These are phyloP conservation scores for Brachymystax lenok DNA, from an alignment of 2,797 vertebrate genomes.

Conservation along the genomic window DNA sequence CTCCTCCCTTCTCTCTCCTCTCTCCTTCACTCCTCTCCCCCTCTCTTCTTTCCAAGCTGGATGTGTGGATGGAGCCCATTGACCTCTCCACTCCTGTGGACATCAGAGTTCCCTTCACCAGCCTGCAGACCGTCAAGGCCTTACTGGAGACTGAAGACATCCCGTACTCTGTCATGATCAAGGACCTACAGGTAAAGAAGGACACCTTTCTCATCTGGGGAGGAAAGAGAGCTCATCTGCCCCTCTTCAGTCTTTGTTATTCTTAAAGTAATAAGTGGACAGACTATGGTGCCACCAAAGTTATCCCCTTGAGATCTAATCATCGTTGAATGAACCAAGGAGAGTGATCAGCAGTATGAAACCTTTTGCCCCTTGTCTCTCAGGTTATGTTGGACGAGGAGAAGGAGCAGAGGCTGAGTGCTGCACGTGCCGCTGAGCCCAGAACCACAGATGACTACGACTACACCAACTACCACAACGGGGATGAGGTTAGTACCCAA, in stretches of 20 bases:
- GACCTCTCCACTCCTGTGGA: conserved; percentile 71
- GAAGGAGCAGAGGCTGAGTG: conserved; percentile 67
- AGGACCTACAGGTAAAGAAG: conserved; percentile 84
- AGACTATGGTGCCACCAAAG: neutral
- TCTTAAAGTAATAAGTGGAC: neutral
- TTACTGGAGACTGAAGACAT: conserved; percentile 79
- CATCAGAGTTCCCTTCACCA: conserved; percentile 81
- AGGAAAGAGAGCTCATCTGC: neutral
- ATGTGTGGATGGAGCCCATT: conserved; percentile 80
- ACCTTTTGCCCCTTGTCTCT: neutral
- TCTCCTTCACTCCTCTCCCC: neutral
- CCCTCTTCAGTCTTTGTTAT: neutral
- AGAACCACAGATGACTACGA: conserved; percentile 72
- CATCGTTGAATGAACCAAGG: neutral
- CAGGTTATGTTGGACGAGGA: conserved; percentile 83
- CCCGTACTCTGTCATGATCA: conserved; percentile 83
- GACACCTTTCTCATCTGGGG: neutral
- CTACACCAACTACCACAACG: conserved; percentile 80
- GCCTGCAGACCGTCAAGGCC: conserved; percentile 78
- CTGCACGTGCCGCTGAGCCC: conserved; percentile 30
- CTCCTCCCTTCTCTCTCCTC: too few relatives aligned
- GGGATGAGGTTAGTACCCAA: conserved; percentile 75
- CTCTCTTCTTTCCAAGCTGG: neutral
- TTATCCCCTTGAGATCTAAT: neutral
- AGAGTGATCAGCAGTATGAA: neutral